Evolutionary conservation across 2,797 vertebrate genomes (phyloP).

Genomic region (Apogon talboti): DNA sequence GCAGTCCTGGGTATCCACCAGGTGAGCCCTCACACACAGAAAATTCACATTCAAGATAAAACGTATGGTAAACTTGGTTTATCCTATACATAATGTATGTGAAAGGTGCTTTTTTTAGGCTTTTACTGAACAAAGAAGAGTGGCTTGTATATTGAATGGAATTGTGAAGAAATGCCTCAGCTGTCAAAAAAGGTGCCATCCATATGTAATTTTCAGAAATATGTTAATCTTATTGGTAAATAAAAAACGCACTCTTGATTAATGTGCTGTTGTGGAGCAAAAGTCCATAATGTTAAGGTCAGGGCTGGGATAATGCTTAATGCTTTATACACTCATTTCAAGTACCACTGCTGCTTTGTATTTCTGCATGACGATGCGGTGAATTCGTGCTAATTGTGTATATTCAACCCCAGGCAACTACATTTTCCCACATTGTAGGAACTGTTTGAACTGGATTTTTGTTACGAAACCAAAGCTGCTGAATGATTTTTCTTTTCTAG

Average conservation of each 20-base stretch:
- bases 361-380: not conserved
- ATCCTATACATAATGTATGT: too few relatives aligned
- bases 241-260: slow-evolving; percentile 5
- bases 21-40: slow-evolving; percentile 80
- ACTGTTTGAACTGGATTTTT: slow-evolving; percentile 11
- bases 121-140: too few relatives aligned
- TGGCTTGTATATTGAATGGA: too few relatives aligned
- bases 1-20: slow-evolving; percentile 96
- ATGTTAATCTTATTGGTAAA: slow-evolving; percentile 14
- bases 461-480: slow-evolving; percentile 5
- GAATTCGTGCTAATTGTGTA: not conserved
- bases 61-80: too few relatives aligned
- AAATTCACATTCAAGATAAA: not conserved
- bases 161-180: too few relatives aligned
- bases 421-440: slow-evolving; percentile 14
- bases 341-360: slow-evolving; percentile 2
- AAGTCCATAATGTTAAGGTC: slow-evolving; percentile 32
- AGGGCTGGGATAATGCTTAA: slow-evolving; percentile 12
- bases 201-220: slow-evolving; percentile 3
- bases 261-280: slow-evolving; percentile 24
- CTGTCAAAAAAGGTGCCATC: not conserved
- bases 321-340: slow-evolving; percentile 31
- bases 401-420: slow-evolving; percentile 21
- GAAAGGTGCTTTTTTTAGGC: too few relatives aligned
- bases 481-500: not conserved